These are phyloP conservation scores for Euphonia xanthogaster DNA, from an alignment of 2,797 vertebrate genomes.

Conservation along the genomic window DNA sequence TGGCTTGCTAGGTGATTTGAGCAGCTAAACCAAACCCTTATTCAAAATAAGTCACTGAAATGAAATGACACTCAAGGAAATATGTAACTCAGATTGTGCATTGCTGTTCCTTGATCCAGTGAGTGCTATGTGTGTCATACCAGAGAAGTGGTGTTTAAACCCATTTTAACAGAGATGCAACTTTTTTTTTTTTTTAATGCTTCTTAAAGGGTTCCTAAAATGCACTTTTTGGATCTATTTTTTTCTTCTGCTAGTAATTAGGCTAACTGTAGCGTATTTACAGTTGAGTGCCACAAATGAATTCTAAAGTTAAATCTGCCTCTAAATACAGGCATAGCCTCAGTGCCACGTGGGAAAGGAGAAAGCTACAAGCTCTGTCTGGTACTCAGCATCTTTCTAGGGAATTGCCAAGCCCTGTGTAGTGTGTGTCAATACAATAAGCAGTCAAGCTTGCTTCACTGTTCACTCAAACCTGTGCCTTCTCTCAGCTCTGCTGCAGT, in stretches of 20 bases:
- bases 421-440: not conserved
- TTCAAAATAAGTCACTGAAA: not conserved
- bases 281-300: accelerated
- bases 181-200: not conserved
- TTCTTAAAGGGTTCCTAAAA: not conserved
- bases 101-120: not conserved
- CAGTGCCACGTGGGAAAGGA: not conserved
- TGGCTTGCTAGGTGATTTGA: not conserved
- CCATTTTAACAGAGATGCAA: not conserved
- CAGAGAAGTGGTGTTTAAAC: not conserved
- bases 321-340: not conserved
- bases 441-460: not conserved
- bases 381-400: not conserved
- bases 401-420: not conserved
- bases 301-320: not conserved
- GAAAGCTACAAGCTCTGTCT: not conserved
- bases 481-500: not conserved
- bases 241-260: not conserved
- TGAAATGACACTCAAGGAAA: not conserved
- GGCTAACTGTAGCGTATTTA: not conserved
- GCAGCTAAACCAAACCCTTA: not conserved
- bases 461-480: not conserved
- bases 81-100: not conserved
- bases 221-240: not conserved
- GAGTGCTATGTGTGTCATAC: not conserved